Conservation (phyloP, 2,888 invertebrate species). For the Zootermopsis nevadensis region DNA sequence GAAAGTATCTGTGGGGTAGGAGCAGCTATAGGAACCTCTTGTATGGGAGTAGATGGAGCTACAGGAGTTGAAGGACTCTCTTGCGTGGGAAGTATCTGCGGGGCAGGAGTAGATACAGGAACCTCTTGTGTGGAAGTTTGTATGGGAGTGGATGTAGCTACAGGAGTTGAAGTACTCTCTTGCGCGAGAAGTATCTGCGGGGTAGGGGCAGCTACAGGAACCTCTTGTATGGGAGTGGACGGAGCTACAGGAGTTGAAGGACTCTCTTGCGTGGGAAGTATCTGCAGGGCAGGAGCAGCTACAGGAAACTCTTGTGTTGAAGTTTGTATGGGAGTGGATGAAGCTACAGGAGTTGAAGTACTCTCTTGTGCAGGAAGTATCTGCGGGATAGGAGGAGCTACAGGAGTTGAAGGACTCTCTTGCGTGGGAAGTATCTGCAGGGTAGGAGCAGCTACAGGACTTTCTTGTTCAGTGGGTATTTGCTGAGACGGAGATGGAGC, state of each 20-base stretch:
- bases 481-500: not conserved
- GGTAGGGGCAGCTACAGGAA: not conserved
- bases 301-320: not conserved
- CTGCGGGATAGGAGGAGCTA: not conserved
- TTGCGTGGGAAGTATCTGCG: not conserved
- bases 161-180: constrained; percentile 23
- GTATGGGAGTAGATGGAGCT: not conserved
- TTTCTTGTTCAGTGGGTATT: too few relatives aligned
- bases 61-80: not conserved
- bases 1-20: not conserved
- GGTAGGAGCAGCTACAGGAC: not conserved
- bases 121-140: not conserved
- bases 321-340: not conserved
- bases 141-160: constrained; percentile 36
- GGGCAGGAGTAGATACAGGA: not conserved
- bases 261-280: not conserved
- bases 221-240: constrained; percentile 37
- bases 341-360: not conserved
- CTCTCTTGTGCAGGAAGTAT: not conserved
- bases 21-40: not conserved
- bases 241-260: not conserved
- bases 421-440: not conserved
- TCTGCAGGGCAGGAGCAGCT: not conserved
- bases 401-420: not conserved
- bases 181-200: constrained; percentile 37